phyloP scores from a whole-genome alignment of 2,113 vertebrate genomes.

The Shinisaurus crocodilurus region DNA sequence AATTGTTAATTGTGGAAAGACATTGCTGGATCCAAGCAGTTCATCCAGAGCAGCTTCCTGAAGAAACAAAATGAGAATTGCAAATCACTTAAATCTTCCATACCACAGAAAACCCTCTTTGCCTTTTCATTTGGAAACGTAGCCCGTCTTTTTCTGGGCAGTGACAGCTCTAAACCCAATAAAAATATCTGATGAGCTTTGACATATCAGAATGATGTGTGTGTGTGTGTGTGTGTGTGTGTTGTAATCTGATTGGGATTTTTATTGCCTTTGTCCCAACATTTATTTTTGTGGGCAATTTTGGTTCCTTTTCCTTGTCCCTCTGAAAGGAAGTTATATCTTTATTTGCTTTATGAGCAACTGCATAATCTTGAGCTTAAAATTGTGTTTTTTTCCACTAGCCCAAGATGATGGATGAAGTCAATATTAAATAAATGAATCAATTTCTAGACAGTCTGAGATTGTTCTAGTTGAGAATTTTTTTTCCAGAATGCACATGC shows the following conservation, averaged over 20 bases:
- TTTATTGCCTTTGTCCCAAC: neutral
- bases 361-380: neutral
- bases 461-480: neutral
- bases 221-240: no score
- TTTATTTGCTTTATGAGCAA: constrained; percentile 1
- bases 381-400: neutral
- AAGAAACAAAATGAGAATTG: neutral
- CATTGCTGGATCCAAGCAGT: accelerated
- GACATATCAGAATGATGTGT: neutral
- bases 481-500: neutral
- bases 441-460: constrained; percentile 16
- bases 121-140: neutral
- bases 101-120: neutral
- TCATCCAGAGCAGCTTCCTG: neutral
- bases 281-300: neutral
- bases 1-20: neutral
- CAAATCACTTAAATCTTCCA: neutral
- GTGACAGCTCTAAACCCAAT: neutral
- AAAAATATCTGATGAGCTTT: neutral
- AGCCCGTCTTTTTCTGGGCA: neutral
- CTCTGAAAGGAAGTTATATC: constrained; percentile 2
- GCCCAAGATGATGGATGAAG: constrained; percentile 20
- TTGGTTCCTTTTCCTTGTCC: neutral
- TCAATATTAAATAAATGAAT: constrained; percentile 27
- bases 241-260: neutral